Conservation (phyloP, 2,113 vertebrate genomes). For the Mirounga angustirostris region DNA sequence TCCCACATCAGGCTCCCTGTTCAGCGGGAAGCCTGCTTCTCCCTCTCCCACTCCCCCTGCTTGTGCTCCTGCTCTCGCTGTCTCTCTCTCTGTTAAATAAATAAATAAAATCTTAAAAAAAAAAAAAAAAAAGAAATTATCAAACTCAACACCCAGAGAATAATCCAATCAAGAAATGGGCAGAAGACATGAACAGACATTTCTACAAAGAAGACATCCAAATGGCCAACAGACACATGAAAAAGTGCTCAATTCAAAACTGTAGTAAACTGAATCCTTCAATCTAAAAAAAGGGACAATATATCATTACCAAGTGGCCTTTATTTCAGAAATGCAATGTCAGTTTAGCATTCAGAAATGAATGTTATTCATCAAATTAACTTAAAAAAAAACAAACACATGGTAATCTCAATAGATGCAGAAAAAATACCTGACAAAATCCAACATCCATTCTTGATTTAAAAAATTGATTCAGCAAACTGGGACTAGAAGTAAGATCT, state of each 20-base stretch:
- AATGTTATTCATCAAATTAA: not conserved
- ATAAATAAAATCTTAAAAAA: too few species aligned
- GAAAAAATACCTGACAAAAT: not conserved
- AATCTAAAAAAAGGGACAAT: not conserved
- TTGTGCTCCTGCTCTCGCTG: too few species aligned
- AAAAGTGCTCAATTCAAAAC: not conserved
- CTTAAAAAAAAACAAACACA: not conserved
- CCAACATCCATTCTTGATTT: not conserved
- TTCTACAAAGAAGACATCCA: too few species aligned
- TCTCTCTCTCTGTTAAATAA: too few species aligned
- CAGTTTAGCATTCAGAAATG: slow-evolving; percentile 19
- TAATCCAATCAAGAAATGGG: too few species aligned
- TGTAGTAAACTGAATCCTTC: not conserved
- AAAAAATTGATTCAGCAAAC: not conserved
- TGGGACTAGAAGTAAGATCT: not conserved
- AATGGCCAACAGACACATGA: too few species aligned
- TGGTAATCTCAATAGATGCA: not conserved
- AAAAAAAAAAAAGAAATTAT: too few species aligned
- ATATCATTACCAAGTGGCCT: not conserved
- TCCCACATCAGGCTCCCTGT: too few species aligned
- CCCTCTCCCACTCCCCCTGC: too few species aligned
- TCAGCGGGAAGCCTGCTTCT: too few species aligned
- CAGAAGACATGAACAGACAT: too few species aligned
- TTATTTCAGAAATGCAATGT: not conserved
- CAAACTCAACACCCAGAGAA: too few species aligned